Percentiles rank a stretch among this genome's conserved stretches.
Evolutionary conservation across 2,113 vertebrate genomes (phyloP).

Genomic region (Antechinus stuartii): DNA sequence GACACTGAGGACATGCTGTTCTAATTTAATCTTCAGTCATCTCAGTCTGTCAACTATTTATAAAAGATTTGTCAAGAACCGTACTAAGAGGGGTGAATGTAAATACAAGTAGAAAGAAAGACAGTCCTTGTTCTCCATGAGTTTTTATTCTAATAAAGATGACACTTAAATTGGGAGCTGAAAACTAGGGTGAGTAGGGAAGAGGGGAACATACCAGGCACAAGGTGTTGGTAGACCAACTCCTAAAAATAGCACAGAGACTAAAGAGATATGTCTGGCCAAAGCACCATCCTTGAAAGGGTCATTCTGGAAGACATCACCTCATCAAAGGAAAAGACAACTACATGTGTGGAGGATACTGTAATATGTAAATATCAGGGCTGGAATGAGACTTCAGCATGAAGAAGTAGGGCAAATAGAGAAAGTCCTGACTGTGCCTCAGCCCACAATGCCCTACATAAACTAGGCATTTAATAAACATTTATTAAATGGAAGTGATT

Average conservation of each 20-base stretch:
- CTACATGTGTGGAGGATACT: not conserved
- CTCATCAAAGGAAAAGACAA: not conserved
- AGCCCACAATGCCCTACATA: rapidly evolving
- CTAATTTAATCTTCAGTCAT: not conserved
- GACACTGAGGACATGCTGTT: not conserved
- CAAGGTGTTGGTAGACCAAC: not conserved
- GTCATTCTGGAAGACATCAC: not conserved
- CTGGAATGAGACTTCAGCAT: not conserved
- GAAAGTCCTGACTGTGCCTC: not conserved
- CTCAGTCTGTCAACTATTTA: not conserved
- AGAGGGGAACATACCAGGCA: not conserved
- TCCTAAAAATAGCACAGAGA: not conserved
- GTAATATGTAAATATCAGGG: not conserved
- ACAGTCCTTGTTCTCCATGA: not conserved
- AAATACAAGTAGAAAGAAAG: not conserved
- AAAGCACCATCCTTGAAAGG: not conserved
- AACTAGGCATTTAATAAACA: not conserved
- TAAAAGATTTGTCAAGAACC: not conserved
- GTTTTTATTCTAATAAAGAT: not conserved
- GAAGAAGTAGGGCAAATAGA: not conserved
- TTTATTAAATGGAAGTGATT: not conserved
- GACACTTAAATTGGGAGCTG: not conserved
- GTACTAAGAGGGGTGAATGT: not conserved
- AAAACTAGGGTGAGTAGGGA: not conserved
- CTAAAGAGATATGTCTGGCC: not conserved